Conservation (phyloP, 2,797 vertebrate genomes). For the Odontamblyopus lacepedii region DNA sequence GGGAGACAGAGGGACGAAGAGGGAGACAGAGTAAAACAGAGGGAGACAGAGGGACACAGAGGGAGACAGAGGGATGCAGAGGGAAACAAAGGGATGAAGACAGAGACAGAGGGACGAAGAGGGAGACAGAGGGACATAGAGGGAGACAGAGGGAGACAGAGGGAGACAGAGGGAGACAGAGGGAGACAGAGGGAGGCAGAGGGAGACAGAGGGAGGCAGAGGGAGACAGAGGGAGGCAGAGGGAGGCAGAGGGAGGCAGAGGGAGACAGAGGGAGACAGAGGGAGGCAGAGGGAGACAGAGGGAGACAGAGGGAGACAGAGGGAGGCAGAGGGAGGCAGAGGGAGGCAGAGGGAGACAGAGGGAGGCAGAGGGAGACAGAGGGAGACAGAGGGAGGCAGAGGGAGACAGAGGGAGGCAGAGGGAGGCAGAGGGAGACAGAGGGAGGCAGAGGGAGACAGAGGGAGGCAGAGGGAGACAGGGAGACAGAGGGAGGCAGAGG, state of each 20-base stretch:
- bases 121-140: neutral
- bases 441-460: neutral
- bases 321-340: neutral
- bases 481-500: neutral
- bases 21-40: conserved; percentile 2
- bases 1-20: conserved; percentile 28
- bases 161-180: neutral
- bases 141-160: conserved; percentile 44
- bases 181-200: conserved; percentile 44
- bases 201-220: neutral
- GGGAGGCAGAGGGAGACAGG: conserved; percentile 38
- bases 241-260: neutral
- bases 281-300: neutral
- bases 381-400: conserved; percentile 44
- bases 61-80: conserved; percentile 3
- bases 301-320: conserved; percentile 44
- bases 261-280: conserved; percentile 44
- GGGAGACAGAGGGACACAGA: conserved; percentile 38
- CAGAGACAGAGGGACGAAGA: conserved; percentile 25
- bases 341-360: conserved; percentile 44
- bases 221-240: conserved; percentile 44
- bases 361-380: neutral
- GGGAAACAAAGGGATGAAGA: conserved; percentile 51
- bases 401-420: neutral
- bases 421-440: conserved; percentile 44